Evolutionary conservation across 2,888 invertebrate genomes (phyloP).

Genomic region (Epinotia brunnichana): DNA sequence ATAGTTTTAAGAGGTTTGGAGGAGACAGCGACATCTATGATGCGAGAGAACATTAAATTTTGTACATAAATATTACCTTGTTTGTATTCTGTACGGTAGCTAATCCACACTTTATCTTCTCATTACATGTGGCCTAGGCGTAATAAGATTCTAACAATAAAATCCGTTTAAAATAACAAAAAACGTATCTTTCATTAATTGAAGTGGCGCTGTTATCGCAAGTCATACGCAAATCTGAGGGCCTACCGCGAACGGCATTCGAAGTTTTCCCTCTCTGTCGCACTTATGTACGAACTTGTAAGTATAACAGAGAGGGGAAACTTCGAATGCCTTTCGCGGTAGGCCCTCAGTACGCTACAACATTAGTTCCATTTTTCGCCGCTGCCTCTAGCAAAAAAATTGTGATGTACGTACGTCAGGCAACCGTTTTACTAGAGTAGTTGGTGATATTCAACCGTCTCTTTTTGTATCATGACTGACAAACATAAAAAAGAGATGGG

Average conservation of each 20-base stretch:
- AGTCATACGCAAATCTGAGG: too few species aligned
- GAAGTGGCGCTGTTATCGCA: too few species aligned
- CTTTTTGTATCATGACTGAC: too few species aligned
- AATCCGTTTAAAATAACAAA: neutral
- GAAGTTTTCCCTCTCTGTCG: too few species aligned
- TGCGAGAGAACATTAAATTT: conserved; percentile 41
- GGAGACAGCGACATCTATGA: conserved; percentile 33
- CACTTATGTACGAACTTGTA: too few species aligned
- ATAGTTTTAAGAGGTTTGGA: conserved; percentile 50
- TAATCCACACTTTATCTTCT: conserved; percentile 9
- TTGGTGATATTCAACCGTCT: too few species aligned
- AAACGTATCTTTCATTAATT: neutral
- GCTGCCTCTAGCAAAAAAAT: neutral
- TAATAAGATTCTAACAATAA: neutral
- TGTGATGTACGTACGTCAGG: neutral
- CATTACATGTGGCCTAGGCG: neutral
- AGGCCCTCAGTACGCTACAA: neutral
- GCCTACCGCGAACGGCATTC: too few species aligned
- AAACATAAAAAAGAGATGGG: too few species aligned
- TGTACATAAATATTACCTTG: conserved; percentile 34
- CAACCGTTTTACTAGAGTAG: neutral
- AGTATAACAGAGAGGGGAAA: too few species aligned
- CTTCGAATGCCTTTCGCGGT: too few species aligned
- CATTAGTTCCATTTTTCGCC: neutral
- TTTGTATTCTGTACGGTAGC: conserved; percentile 11